Evolutionary conservation across 2,113 vertebrate genomes (phyloP), one percentile per base, ranked within the genome.

Genomic region (Plecotus auritus): DNA sequence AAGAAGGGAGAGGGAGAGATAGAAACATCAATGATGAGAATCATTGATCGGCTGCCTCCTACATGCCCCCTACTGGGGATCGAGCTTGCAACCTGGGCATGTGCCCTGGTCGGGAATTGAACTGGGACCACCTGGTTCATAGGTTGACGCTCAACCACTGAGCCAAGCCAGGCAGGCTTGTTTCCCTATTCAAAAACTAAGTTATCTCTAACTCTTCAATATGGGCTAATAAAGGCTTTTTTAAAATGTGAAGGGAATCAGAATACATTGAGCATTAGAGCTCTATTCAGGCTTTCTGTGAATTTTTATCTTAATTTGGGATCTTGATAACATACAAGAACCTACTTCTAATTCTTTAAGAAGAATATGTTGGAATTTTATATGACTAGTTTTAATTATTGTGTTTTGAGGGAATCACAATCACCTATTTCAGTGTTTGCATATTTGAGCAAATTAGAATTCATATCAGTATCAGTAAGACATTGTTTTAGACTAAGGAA

Each of bases 401-500:
- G 30, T 87, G 11, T 88, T 94, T 88, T 95, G 64, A 95, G 59
- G 61, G 30, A 90, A 91, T 93, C 54, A 74, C 26, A 90, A 64
- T 88, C 20, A 84, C 7, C 30, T 88, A 66, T 59, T 88, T 84
- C 14, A 56, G 35, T 89, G 16, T 69, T 66, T 87, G 51, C 64
- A n/a, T 88, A 85, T 88, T 96, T 96, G 17, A 81, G 85, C 64
- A 95, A 88, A 91, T 94, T 88, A 92, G 90, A 92, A 26, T 64
- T 77, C 22, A 92, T 84, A 12, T 67, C 89, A 22, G 17, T 83
- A 28, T 81, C 22, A 93, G 11, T 93, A 78, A 72, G 37, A 88
- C 69, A 78, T 95, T 96, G 73, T 96, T 96, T 93, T 92, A 87
- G 85, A 77, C 12, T 9, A 89, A 97, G 49, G 22, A 26, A 49